Conservation (phyloP, 2,113 vertebrate species). For the Mesembrinibis cayennensis region DNA sequence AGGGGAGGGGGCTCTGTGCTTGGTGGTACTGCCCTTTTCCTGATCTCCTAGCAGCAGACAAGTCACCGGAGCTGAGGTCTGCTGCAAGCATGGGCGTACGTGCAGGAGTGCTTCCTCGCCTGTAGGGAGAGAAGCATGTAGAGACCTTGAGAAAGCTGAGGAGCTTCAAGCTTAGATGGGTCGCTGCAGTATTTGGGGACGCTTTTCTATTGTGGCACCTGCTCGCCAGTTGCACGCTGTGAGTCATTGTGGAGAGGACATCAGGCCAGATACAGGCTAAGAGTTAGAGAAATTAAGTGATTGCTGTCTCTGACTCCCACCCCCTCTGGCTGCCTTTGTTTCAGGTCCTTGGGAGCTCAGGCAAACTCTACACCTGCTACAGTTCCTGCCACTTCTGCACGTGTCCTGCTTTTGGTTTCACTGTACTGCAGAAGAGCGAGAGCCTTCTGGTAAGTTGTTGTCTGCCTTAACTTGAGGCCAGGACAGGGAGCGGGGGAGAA, state of each 20-base stretch:
- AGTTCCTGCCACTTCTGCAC: slow-evolving; percentile 91
- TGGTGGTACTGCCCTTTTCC: not conserved
- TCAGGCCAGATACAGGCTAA: not conserved
- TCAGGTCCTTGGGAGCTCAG: slow-evolving; percentile 88
- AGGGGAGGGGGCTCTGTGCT: not conserved
- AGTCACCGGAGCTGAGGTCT: not conserved
- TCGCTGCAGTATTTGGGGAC: not conserved
- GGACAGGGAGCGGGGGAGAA: not conserved
- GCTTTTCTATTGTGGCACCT: not conserved
- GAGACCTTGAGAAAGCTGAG: not conserved
- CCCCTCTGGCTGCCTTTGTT: not conserved
- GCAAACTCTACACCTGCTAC: slow-evolving; percentile 86
- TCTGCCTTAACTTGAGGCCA: not conserved
- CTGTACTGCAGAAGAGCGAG: slow-evolving; percentile 83
- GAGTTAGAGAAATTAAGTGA: not conserved
- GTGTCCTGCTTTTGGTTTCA: slow-evolving; percentile 88
- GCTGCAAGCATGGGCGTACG: rapidly evolving
- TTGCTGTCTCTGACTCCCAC: not conserved
- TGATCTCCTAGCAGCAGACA: not conserved
- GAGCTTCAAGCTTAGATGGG: not conserved
- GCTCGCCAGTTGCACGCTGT: not conserved
- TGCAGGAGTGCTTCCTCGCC: not conserved
- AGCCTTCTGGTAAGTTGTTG: slow-evolving; percentile 83
- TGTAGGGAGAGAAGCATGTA: not conserved
- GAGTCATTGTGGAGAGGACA: not conserved